Percentiles rank a stretch among this genome's conserved stretches.
These are phyloP conservation scores for Thalpophila matura DNA, from an alignment of 2,888 invertebrate species.

Conservation along the genomic window DNA sequence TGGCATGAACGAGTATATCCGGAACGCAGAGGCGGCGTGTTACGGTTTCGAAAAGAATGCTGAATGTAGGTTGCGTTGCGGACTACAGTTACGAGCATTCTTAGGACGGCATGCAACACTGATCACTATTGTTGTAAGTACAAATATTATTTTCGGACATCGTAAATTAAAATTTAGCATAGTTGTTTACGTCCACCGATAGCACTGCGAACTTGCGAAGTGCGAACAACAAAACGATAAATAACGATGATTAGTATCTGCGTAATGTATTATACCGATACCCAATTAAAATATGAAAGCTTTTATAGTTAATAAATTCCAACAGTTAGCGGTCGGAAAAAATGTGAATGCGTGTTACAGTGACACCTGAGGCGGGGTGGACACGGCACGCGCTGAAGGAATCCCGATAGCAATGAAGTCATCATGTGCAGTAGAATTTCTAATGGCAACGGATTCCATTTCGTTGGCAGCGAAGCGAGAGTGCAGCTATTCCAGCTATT, in stretches of 20 bases:
- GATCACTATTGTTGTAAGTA: slow-evolving; percentile 83
- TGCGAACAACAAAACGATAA: slow-evolving; percentile 38
- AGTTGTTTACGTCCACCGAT: slow-evolving; percentile 40
- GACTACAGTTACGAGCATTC: slow-evolving; percentile 88
- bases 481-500: slow-evolving; percentile 84
- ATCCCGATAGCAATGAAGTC: slow-evolving; percentile 86
- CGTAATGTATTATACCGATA: slow-evolving; percentile 19
- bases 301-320: slow-evolving; percentile 65
- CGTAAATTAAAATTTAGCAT: slow-evolving; percentile 67
- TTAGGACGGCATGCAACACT: slow-evolving; percentile 80
- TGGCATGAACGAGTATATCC: slow-evolving; percentile 84
- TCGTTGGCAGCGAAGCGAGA: slow-evolving; percentile 88
- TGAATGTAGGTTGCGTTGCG: slow-evolving; percentile 89
- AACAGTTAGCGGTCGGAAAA: slow-evolving; percentile 63
- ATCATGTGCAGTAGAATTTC: slow-evolving; percentile 86
- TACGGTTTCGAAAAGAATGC: slow-evolving; percentile 91
- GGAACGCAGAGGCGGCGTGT: slow-evolving; percentile 89
- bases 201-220: slow-evolving; percentile 19
- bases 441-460: slow-evolving; percentile 88
- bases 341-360: slow-evolving; percentile 72
- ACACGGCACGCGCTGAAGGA: slow-evolving; percentile 75
- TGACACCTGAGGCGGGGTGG: slow-evolving; percentile 66
- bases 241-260: slow-evolving; percentile 36
- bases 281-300: slow-evolving; percentile 56
- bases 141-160: slow-evolving; percentile 72